Evolutionary conservation across 2,797 vertebrate genomes (phyloP), one percentile per base, ranked within the genome.

Genomic region (Parauchenoglanis ngamensis): DNA sequence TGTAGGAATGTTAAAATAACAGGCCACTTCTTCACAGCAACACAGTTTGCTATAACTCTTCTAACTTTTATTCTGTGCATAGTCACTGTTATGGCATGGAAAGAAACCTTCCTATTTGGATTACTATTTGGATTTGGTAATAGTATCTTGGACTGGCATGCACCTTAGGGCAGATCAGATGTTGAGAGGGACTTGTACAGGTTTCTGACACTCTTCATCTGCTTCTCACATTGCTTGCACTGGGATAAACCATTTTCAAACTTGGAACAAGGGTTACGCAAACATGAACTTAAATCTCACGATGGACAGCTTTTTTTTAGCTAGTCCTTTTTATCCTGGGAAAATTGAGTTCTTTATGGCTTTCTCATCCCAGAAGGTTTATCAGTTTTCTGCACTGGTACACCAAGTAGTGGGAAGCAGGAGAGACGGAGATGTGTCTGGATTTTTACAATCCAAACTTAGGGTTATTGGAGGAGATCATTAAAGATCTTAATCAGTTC

Each of bases 241-340:
- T 63, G 1, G 19, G 17, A 61, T 80, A 44, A 80, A 31, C 4
- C 77, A 12, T 40, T 57, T 44, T 61, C 21, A 63, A 8, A 44
- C 57, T 12, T 61, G 78, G 35, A 35, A 25, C 31, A 61, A 44
- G 12, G 11, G 4, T 13, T 61, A 44, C 56, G 3, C 31, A 57
- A 81, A 40, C 7, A 1, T 81, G 11, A 13, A 63, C 23, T 15
- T 82, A 40, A 65, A 25, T 90, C 79, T 86, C 87, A 85, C 88
- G 89, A 91, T 89, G 84, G 77, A 79, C 46, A 15, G 3, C 4
- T 76, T 25, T 52, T n/a, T 76, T 52, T 52, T 35, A 25, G 23
- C 5, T 15, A 49, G 72, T 12, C 21, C 49, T 49, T 28, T 25
- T 13, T 52, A 52, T 7, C 23, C 46, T 75, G 72, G 44, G 72